Conservation (phyloP, 1,140 invertebrate species). For the Cydia pomonella region DNA sequence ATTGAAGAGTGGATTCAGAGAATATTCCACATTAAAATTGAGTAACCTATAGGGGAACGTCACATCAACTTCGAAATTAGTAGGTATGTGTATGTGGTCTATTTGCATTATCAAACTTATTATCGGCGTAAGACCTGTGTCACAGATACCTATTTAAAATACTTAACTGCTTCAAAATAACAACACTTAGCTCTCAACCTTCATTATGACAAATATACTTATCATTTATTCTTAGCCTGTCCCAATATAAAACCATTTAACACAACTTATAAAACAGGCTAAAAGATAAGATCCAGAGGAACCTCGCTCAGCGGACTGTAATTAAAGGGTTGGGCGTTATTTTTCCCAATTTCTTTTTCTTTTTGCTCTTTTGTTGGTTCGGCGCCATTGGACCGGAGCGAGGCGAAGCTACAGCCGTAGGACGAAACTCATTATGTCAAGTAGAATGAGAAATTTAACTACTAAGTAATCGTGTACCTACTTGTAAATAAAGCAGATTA, state of each 20-base stretch:
- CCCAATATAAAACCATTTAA: not conserved
- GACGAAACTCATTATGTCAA: not conserved
- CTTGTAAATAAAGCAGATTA: not conserved
- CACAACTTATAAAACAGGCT: constrained; percentile 1
- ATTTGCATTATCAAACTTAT: no score
- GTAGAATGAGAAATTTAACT: not conserved
- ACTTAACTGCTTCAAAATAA: not conserved
- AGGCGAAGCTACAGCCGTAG: not conserved
- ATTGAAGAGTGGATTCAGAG: no score
- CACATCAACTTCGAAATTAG: no score
- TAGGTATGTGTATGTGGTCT: no score
- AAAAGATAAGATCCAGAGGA: constrained; percentile 7
- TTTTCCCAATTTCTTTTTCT: constrained; percentile 37
- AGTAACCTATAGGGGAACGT: no score
- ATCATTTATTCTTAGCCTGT: not conserved
- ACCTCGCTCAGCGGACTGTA: constrained; percentile 36
- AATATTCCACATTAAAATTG: no score
- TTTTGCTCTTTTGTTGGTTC: constrained; percentile 25
- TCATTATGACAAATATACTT: not conserved
- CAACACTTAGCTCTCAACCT: no score
- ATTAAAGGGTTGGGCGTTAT: constrained; percentile 44
- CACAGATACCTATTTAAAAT: not conserved
- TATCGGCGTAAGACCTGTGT: not conserved
- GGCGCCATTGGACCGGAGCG: constrained; percentile 41
- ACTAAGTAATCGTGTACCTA: not conserved